Evolutionary conservation across 2,888 invertebrate species (phyloP), one percentile per base, ranked within the genome.

Genomic region (Trichopria drosophilae): DNA sequence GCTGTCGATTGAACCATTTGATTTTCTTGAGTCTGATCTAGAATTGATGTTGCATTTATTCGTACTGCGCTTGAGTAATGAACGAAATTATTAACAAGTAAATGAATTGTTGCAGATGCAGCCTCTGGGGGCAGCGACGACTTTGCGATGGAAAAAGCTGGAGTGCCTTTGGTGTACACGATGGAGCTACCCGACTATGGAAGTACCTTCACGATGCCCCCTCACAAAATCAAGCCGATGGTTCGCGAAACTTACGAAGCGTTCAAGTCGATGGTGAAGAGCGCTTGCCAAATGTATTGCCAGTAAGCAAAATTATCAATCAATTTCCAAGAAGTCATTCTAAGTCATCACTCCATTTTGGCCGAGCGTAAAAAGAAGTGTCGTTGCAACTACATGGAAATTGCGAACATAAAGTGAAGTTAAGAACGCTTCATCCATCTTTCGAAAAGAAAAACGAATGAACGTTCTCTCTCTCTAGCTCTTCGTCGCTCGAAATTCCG

Each of bases 121-220:
- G 81, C 82, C 0, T 66, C 82, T 28, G 86, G 86, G 7, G 81
- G 82, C 15, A 79, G 84, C 58, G 82, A 83, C 64, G 86, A 86
- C 61, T 86, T 82, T 66, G 82, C 82, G 3, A 81, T 81, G 59
- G 78, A 64, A 3, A 72, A 77, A 9, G 75, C 72, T 1, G 80
- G 79, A 0, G 79, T 84, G 42, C 79, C 81, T 0, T 70, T 85
- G n/a, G 66, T 82, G 1, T 84, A 81, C 53, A 84, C 84, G 5
- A 79, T 82, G 62, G 85, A 86, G 68, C 64, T 87, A 43, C 84
- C 85, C 1, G 81, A 80, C 46, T 80, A 83, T 12, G 57, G 68
- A 3, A 57, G 64, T 3, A 82, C 82, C 1, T 85, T 51, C 13
- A 37, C 37, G 4, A 15, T 83, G 1, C 72, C 79, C 6, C 77